Base-by-base conservation (phyloP, 2,113 vertebrate genomes). In the Trematocara macrostoma region DNA sequence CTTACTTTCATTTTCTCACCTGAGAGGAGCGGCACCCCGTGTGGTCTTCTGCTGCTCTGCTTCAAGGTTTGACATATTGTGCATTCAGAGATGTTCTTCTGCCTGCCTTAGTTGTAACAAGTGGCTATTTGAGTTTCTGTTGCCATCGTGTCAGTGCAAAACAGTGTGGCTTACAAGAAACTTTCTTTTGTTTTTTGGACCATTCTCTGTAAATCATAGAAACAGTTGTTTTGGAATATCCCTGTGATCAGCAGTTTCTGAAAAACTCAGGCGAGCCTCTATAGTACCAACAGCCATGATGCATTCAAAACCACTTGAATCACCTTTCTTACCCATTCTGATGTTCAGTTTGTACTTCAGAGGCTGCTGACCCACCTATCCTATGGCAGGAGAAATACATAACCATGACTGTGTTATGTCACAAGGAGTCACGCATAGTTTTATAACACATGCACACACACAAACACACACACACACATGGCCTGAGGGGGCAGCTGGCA, bases 231-330 rank as follows among this genome's bases (percentile, higher is more conserved):
- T 74, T 26, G 23, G 40, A 11, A 47, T 18, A 74, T 74, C 40
- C 40, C 40, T 11, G 67, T 42, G 67, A 74, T 29, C 40, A 29
- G 3, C 20, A 11, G 20, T 11, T 11, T 45, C 40, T 47, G 20
- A 29, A 2, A 74, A 47, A 1, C 23, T 47, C 23, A 47, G 67
- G 11, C 14, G 4, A 71, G n/a, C 40, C 14, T 45, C 20, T 45
- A 5, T 71, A 15, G 40, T 15, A 45, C 67, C 67, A 71, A 71
- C 12, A 71, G 23, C 0, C 3, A 47, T 0, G 23, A 16, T 0
- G 4, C 14, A 16, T 18, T 74, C 23, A 49, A 2, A 74, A 9
- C 1, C 42, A 49, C 8, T 18, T 47, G 7, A 47, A 29, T 1
- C 14, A 47, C 42, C 14, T 49, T 74, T 74, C 69, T 0, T 1